Base-by-base conservation (phyloP, 2,888 invertebrate species). In the Lasius platythorax region DNA sequence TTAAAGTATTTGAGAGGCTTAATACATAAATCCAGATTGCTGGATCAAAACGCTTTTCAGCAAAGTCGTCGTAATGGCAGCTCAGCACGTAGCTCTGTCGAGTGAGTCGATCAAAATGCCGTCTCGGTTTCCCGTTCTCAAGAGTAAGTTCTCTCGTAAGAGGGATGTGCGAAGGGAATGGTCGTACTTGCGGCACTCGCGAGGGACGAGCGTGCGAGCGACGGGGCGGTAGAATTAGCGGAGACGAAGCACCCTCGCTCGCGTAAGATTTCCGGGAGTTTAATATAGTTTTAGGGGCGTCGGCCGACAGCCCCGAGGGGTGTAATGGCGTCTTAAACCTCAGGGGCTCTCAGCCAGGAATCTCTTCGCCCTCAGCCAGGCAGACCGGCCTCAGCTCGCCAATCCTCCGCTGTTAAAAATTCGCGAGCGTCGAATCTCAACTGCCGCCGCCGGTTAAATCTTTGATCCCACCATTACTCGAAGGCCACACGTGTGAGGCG, bases 311-410 rank as follows among this genome's bases (percentile, higher is more conserved):
- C 88, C 46, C 86, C 58, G 83, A 61, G 93, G 93, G 93, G 91
- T 94, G 94, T 95, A 95, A 95, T 95, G 95, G 95, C 94, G 95
- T 94, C 95, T 95, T 95, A 95, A 95, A 93, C 93, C 92, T 90
- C 94, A 93, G 94, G 79, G 94, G 92, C 90, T 93, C 94, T 95
- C 95, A 94, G 89, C 85, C 86, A 67, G 67, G 78, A 68, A 81
- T 86, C 82, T 74, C 83, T 50, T 64, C n/a, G 63, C 53, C 37
- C 30, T 64, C 15, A 23, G 56, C n/a, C 50, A 28, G 28, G 9
- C 76, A 37, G 50, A 6, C 46, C 30, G 56, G 30, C 73, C 56
- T 58, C 33, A 8, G 23, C 37, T 18, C 72, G 64, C 46, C 67
- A n/a, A 15, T 23, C 46, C n/a, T 37, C 67, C 33, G n/a, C 50